phyloP scores from a whole-genome alignment of 2,113 vertebrate species.

The Strigops habroptila region DNA sequence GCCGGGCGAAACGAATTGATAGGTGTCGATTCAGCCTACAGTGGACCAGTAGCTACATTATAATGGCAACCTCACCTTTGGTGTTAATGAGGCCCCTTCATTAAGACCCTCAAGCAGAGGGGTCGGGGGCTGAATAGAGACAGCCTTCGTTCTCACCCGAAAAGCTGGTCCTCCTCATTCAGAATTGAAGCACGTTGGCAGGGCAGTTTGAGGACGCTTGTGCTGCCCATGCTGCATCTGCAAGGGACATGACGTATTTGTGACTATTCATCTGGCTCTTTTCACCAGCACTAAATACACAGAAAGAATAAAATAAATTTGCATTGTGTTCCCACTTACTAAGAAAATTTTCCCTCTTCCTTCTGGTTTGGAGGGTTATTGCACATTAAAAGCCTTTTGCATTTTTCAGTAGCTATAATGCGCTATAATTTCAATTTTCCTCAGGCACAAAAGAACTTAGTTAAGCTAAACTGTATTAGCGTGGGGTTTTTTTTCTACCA shows the following conservation, averaged over 20 bases:
- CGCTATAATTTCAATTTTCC: slow-evolving; percentile 61
- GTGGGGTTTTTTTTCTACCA: not conserved
- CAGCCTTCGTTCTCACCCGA: slow-evolving; percentile 36
- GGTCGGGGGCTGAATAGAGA: slow-evolving; percentile 30
- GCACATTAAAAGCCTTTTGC: slow-evolving; percentile 4
- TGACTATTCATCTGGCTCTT: slow-evolving; percentile 51
- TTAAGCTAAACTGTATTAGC: slow-evolving; percentile 36
- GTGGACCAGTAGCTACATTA: not conserved
- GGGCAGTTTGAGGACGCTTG: not conserved
- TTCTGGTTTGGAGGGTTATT: slow-evolving; percentile 29
- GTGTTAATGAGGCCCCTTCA: slow-evolving; percentile 54
- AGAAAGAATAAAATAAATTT: slow-evolving; percentile 60
- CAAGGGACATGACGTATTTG: not conserved
- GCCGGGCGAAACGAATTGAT: fast-evolving
- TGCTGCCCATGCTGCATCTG: slow-evolving; percentile 47
- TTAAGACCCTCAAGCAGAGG: slow-evolving; percentile 17
- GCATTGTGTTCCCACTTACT: slow-evolving; percentile 35
- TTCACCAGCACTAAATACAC: slow-evolving; percentile 47
- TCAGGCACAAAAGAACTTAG: slow-evolving; percentile 33
- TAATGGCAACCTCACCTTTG: slow-evolving; percentile 34
- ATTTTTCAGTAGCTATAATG: slow-evolving; percentile 43
- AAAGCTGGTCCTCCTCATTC: slow-evolving; percentile 43
- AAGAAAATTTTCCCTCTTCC: slow-evolving; percentile 39
- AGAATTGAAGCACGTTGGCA: slow-evolving; percentile 39
- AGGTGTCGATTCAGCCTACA: not conserved